Conservation (phyloP, 2,113 vertebrate genomes). For the Oncorhynchus nerka region DNA sequence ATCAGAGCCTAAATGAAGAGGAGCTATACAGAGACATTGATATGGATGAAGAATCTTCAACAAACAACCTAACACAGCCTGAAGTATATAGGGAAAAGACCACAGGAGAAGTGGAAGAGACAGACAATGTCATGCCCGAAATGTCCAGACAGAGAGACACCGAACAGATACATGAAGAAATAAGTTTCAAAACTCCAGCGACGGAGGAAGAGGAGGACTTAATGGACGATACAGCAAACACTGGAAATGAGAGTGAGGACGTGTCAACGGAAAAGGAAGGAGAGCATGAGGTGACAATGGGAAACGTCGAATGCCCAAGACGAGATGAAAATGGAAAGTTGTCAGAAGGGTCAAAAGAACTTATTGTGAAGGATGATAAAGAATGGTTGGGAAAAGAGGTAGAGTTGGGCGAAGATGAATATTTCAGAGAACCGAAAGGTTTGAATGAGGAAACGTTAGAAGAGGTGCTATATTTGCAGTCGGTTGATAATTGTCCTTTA, state of each 20-base stretch:
- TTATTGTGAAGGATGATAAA: slow-evolving; percentile 28
- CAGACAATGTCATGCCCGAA: neutral
- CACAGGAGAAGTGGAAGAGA: slow-evolving; percentile 11
- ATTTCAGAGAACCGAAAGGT: slow-evolving; percentile 42
- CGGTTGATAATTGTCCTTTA: neutral
- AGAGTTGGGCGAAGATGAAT: slow-evolving; percentile 33
- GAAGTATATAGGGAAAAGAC: neutral
- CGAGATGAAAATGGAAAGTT: slow-evolving; percentile 44
- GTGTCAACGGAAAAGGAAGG: slow-evolving; percentile 32
- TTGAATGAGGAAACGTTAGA: slow-evolving; percentile 44
- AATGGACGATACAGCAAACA: slow-evolving; percentile 41
- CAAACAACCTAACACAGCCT: neutral
- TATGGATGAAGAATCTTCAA: neutral
- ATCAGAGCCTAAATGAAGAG: slow-evolving; percentile 6
- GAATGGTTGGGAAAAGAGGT: slow-evolving; percentile 20
- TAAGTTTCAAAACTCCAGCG: slow-evolving; percentile 38
- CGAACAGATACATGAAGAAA: slow-evolving; percentile 34
- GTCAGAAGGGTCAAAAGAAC: slow-evolving; percentile 44
- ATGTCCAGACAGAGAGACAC: slow-evolving; percentile 41
- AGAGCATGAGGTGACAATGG: slow-evolving; percentile 52
- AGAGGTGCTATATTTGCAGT: slow-evolving; percentile 40
- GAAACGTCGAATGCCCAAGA: slow-evolving; percentile 41
- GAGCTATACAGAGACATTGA: slow-evolving; percentile 9
- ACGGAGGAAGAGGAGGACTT: slow-evolving; percentile 40
- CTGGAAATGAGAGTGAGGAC: slow-evolving; percentile 52